phyloP scores from a whole-genome alignment of 1,140 invertebrate genomes.

The Pseudobourletiella spinata region DNA sequence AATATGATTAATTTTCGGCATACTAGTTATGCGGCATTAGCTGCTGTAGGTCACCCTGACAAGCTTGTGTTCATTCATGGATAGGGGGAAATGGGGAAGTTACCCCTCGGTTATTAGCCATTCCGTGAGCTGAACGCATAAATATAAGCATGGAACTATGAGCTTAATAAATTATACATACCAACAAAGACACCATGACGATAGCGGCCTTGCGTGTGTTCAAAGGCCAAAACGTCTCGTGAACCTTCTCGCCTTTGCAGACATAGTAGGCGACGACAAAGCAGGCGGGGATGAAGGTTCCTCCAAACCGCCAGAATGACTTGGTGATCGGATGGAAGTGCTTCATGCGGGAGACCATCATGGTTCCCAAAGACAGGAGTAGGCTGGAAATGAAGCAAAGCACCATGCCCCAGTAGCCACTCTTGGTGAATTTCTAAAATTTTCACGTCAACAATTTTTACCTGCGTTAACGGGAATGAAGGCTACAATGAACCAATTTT shows the following conservation, averaged over 20 bases:
- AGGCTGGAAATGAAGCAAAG: slow-evolving; percentile 30
- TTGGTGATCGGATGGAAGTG: slow-evolving; percentile 34
- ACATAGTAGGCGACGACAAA: slow-evolving; percentile 27
- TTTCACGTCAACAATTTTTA: no score
- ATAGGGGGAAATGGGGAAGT: no score
- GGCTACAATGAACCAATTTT: no score
- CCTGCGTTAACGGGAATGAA: no score
- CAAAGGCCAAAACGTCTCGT: slow-evolving; percentile 25
- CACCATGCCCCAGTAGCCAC: slow-evolving; percentile 21
- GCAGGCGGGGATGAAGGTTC: slow-evolving; percentile 23
- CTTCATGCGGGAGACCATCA: slow-evolving; percentile 30
- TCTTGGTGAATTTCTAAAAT: background rate
- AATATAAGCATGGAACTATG: no score
- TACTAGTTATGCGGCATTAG: no score
- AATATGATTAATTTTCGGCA: no score
- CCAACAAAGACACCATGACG: slow-evolving; percentile 25
- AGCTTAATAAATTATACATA: slow-evolving; percentile 11
- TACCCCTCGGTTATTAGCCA: no score
- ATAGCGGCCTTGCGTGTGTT: slow-evolving; percentile 4
- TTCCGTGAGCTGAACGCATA: no score
- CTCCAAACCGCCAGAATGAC: slow-evolving; percentile 31
- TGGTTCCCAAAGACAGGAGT: slow-evolving; percentile 24
- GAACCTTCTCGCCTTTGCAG: slow-evolving; percentile 16
- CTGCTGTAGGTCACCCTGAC: no score
- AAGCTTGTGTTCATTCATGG: no score